Evolutionary conservation across 2,113 vertebrate species (phyloP), one percentile per base, ranked within the genome.

Genomic region (Natator depressus): DNA sequence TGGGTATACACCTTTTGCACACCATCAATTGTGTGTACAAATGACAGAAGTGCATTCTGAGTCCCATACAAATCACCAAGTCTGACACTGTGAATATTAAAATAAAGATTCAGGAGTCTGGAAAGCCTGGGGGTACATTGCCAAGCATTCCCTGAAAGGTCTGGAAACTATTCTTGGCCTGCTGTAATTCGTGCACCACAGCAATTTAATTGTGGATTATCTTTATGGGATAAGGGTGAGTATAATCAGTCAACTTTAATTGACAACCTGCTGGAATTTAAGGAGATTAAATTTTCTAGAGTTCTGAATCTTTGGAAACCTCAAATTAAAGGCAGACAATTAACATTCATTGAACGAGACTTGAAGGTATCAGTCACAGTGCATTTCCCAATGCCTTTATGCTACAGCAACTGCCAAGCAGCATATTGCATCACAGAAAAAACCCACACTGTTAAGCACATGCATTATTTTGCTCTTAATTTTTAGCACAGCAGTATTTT

Each of bases 171-270:
- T 94, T 95, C 84, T 88, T 92, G 89, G 94, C 85, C 84, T 95
- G 55, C 46, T 95, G 82, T 69, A 93, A 78, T 97, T 96, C 95
- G 81, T 88, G 95, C 79, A 94, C 57, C 46, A 65, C 54, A 87
- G 69, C 90, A 97, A 97, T 95, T 97, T 96, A 96, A 54, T 96
- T 79, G 31, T 94, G 81, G 72, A 89, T 94, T 96, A 96, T 94
- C 94, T 94, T 93, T 94, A 85, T 84, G 94, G 78, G 85, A 85
- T 90, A 93, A 95, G 3, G 5, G 87, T 85, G 82, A 94, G 31
- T 29, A 46, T 89, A 97, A 98, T 98, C 90, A 95, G 95, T 97
- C 95, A 97, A 94, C 95, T 96, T 96, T 97, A 97, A 98, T 96
- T 97, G 97, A 95, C 96, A 97, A 88, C 75, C 69, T 75, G 89